phyloP scores from a whole-genome alignment of 2,113 vertebrate species.

The Thinocorus orbignyianus region DNA sequence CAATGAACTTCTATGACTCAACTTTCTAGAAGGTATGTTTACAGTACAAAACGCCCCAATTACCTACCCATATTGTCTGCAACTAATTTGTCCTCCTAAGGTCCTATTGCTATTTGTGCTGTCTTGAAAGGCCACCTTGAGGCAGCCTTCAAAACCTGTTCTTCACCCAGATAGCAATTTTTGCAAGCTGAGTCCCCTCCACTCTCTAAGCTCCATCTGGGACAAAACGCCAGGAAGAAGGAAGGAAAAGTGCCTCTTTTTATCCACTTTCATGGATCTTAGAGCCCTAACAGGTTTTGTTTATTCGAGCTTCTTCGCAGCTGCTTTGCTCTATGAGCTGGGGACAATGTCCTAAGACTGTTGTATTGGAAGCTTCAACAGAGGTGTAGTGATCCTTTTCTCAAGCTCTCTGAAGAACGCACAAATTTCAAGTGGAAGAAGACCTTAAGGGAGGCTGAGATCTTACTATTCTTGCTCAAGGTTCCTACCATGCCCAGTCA shows the following conservation, averaged over 20 bases:
- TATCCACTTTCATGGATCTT: accelerated
- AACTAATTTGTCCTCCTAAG: neutral
- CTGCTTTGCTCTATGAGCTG: neutral
- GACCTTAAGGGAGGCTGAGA: neutral
- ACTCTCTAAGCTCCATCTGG: neutral
- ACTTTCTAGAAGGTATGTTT: neutral
- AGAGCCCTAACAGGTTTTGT: neutral
- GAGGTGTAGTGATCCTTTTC: neutral
- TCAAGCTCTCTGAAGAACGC: too few species aligned
- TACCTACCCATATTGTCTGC: neutral
- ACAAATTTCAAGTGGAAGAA: neutral
- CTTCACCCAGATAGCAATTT: neutral
- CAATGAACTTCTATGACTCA: neutral
- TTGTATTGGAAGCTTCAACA: neutral
- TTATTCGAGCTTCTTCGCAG: neutral
- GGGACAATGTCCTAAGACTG: neutral
- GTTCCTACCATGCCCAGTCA: neutral
- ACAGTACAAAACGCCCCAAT: neutral
- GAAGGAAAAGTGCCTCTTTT: neutral
- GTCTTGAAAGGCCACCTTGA: neutral
- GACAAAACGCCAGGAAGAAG: neutral
- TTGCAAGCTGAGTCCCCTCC: neutral
- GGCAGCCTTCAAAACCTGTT: neutral
- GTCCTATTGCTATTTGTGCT: neutral
- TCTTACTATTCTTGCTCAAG: neutral